Base-by-base conservation (phyloP, 2,888 invertebrate genomes). In the Drosophila infuscata region DNA sequence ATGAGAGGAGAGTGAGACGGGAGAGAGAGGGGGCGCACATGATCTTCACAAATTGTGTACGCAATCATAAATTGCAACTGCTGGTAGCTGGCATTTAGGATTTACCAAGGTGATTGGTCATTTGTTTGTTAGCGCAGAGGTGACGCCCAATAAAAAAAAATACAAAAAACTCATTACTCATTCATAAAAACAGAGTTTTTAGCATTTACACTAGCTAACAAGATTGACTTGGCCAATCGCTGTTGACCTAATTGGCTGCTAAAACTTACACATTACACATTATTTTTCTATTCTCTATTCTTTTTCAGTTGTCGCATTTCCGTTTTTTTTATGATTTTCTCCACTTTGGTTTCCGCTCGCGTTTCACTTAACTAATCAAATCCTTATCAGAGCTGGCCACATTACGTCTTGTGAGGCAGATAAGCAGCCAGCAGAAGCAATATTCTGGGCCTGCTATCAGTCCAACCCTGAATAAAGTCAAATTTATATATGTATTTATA, bases 41-140 rank as follows among this genome's bases (percentile, higher is more conserved):
- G 72, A 77, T 77, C 72, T 49, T 17, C 12, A 29, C 32, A 38
- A 30, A 3, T 30, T 3, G 7, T 15, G 8, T 15, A 52, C 57
- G 60, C 56, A 59, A 48, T 52, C 52, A 48, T 36, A 65, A 46
- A 52, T 48, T 25, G 51, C 63, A 79, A 68, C 74, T 79, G 85
- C 56, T 72, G 49, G 57, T 29, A 70, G 62, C 62, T 25, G 84
- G 66, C 73, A 29, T 41, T 57, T 73, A 68, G 69, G 67, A 61
- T 65, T 71, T 64, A 69, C 70, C 88, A 81, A 83, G 88, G 86
- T 75, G 71, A 81, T 81, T 81, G 84, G 81, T 82, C 84, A 80
- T 8, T 32, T 15, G 8, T 43, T n/a, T 38, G n/a, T 29, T 3
- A 56, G 56, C 30, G 41, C 65, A 29, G 57, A 58, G 66, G n/a